A percentile compares a stretch with the other conserved stretches of the same genome.
Evolutionary conservation across 2,113 vertebrate genomes (phyloP).

Genomic region (Salvator merianae): DNA sequence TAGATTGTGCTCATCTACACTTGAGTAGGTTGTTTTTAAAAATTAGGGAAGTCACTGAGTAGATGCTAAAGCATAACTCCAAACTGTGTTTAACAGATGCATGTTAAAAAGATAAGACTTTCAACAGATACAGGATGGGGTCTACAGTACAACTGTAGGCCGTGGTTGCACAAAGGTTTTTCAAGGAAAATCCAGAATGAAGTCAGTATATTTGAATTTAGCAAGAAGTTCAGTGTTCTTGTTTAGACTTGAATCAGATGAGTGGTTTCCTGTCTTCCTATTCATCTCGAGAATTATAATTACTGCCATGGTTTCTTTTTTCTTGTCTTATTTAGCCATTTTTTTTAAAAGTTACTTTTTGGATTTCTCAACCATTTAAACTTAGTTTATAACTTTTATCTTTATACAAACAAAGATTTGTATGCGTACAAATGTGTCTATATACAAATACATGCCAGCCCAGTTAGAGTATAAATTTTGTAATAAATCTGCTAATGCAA

Average conservation of each 20-base stretch:
- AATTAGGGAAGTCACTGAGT: neutral
- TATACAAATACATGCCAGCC: neutral
- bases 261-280: neutral
- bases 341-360: neutral
- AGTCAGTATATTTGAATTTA: neutral
- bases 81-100: conserved; percentile 20
- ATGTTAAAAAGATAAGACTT: neutral
- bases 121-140: neutral
- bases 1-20: neutral
- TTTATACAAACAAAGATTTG: neutral
- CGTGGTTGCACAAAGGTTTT: neutral
- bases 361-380: neutral
- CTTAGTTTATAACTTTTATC: neutral
- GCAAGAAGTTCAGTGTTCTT: neutral
- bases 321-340: neutral
- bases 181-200: neutral
- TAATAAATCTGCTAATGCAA: neutral
- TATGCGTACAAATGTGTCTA: too few relatives aligned
- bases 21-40: neutral
- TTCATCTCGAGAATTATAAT: too few relatives aligned
- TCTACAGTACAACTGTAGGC: neutral
- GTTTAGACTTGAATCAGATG: neutral
- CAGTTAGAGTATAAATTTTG: neutral
- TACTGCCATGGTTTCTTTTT: neutral
- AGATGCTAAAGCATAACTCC: conserved; percentile 7